phyloP scores from a whole-genome alignment of 2,113 vertebrate genomes.

The Larimichthys polyactis region DNA sequence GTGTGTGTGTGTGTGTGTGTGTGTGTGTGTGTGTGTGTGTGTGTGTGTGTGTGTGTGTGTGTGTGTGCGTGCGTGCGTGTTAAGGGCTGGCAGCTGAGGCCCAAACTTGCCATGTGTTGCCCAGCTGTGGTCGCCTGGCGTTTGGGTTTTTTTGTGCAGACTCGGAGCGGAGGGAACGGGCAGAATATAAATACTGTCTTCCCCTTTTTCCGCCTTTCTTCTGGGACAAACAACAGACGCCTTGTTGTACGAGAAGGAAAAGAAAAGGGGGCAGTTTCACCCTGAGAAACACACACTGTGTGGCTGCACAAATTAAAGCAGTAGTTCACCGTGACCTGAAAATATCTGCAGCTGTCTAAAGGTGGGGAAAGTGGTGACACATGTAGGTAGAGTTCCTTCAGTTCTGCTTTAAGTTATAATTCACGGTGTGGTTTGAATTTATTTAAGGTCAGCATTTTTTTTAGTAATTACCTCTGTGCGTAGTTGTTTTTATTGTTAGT shows the following conservation, averaged over 20 bases:
- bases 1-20: constrained; percentile 31
- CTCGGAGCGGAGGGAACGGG: constrained; percentile 5
- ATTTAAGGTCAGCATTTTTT: background rate
- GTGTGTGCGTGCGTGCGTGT: constrained; percentile 44
- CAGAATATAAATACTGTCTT: constrained; percentile 71
- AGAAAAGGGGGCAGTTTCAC: background rate
- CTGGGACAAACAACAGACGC: constrained; percentile 47
- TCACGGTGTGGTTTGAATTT: no score
- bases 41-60: constrained; percentile 31
- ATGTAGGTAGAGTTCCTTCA: background rate
- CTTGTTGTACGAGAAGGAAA: constrained; percentile 20
- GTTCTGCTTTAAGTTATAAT: background rate
- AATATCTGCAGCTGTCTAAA: constrained; percentile 15
- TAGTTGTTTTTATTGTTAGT: background rate
- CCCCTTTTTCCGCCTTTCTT: constrained; percentile 51
- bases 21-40: constrained; percentile 31
- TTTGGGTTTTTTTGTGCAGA: constrained; percentile 26
- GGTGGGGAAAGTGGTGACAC: background rate
- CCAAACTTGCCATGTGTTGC: constrained; percentile 69
- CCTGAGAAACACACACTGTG: constrained; percentile 30
- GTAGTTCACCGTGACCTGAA: constrained; percentile 30
- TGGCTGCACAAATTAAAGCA: constrained; percentile 33
- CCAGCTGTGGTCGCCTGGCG: constrained; percentile 76
- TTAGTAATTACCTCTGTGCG: background rate
- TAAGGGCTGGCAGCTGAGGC: constrained; percentile 47